Conservation (phyloP, 2,888 invertebrate species). For the Aleiodes alternator region DNA sequence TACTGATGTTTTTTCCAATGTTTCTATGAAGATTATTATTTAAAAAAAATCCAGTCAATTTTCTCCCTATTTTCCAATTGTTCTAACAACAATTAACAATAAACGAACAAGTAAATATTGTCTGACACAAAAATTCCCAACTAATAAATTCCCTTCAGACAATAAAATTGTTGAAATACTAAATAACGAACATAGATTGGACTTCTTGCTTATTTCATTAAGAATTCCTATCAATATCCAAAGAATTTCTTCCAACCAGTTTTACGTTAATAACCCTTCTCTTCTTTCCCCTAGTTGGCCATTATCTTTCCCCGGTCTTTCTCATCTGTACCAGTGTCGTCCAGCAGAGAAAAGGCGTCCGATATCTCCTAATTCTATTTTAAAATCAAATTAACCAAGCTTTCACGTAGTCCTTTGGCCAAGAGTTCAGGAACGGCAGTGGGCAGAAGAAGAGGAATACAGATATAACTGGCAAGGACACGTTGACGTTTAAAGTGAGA, state of each 20-base stretch:
- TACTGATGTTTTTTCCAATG: too few species aligned
- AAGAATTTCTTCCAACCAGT: not conserved
- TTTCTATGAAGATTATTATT: too few species aligned
- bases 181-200: too few species aligned
- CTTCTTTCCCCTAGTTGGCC: not conserved
- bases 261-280: slow-evolving; percentile 11
- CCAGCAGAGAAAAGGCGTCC: slow-evolving; percentile 30
- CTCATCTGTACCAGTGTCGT: not conserved
- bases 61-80: too few species aligned
- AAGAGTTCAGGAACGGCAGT: slow-evolving; percentile 20
- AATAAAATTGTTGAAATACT: too few species aligned
- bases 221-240: slow-evolving; percentile 7
- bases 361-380: slow-evolving; percentile 54
- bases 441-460: slow-evolving; percentile 14
- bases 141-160: too few species aligned
- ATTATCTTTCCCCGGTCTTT: slow-evolving; percentile 9
- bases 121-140: too few species aligned
- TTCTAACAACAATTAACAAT: too few species aligned
- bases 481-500: not conserved
- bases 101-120: too few species aligned
- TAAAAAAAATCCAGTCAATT: too few species aligned
- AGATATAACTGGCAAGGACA: not conserved
- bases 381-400: slow-evolving; percentile 51
- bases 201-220: not conserved
- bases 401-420: slow-evolving; percentile 49